Base-by-base conservation (phyloP, 1,140 invertebrate species). In the Camponotus floridanus region DNA sequence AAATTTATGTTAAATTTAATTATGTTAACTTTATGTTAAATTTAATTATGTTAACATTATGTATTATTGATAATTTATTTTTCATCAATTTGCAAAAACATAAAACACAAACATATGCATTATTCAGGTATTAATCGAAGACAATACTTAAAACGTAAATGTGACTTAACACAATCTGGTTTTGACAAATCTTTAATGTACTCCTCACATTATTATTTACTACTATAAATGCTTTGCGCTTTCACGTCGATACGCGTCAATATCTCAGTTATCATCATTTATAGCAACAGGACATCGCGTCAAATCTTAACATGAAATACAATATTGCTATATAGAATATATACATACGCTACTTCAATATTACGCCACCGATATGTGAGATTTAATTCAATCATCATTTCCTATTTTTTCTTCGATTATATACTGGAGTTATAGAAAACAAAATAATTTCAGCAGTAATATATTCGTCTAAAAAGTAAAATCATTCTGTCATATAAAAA, bases 201-300 rank as follows among this genome's bases (percentile, higher is more conserved):
- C 48, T 57, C 48, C 15, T 31, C 33, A 21, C 65, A 42, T 74
- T 21, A 80, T 51, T 51, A 51, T 51, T 4, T 18, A 11, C 7
- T 39, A 48, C 26, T 21, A 70, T 42, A 18, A 21, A 61, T 70
- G 76, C 78, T 83, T 81, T 71, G 76, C 81, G 68, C 68, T 80
- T 88, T 86, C 85, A 86, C 85, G 85, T 86, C 85, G 85, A 86
- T 81, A 87, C 85, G 55, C 87, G 88, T 87, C 73, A 79, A 89
- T 62, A 80, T 83, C 11, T 71, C 57, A 62, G n/a, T n/a, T 64
- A 68, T 4, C 61, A 68, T 57, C 62, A 31, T 55, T 45, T 31
- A 87, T 26, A 36, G n/a, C 33, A 68, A 68, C 9, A 61, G 21
- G 18, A 51, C 33, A 11, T 26, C 9, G 57, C 33, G 7, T 48